Conservation (phyloP, 2,888 invertebrate species). For the Trichogramma dendrolimi region DNA sequence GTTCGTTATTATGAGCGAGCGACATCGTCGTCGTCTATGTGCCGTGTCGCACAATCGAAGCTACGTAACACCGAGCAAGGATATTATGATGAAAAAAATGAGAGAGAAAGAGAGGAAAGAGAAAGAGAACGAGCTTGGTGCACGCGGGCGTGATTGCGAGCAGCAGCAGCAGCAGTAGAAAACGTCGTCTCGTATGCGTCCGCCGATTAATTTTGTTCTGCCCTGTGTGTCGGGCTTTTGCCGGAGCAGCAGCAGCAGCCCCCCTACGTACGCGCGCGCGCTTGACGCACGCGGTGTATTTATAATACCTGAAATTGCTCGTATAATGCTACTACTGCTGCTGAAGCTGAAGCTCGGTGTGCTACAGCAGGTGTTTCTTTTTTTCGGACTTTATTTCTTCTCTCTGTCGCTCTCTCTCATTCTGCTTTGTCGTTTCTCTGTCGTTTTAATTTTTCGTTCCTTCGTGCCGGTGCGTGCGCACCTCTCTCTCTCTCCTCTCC, state of each 20-base stretch:
- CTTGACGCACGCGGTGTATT: no score
- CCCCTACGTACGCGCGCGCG: neutral
- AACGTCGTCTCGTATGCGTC: conserved; percentile 7
- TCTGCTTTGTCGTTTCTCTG: neutral
- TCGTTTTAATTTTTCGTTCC: conserved; percentile 6
- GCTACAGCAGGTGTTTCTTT: no score
- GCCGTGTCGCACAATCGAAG: no score
- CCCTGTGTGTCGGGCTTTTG: neutral
- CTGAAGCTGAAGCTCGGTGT: no score
- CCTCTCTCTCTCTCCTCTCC: neutral
- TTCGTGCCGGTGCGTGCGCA: neutral
- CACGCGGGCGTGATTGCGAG: neutral
- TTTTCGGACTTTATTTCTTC: conserved; percentile 1
- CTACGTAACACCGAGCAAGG: no score
- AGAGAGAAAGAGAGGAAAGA: no score
- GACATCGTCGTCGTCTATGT: no score
- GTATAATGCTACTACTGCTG: no score
- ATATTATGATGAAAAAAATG: no score
- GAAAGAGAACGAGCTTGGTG: neutral
- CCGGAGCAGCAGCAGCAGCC: conserved; percentile 6
- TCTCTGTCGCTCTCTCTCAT: conserved; percentile 9
- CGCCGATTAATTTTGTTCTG: conserved; percentile 26
- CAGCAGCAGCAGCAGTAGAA: conserved; percentile 2
- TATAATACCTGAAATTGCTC: no score
- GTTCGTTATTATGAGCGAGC: no score